Conservation (phyloP, 2,113 vertebrate species). For the Lepidothrix coronata region DNA sequence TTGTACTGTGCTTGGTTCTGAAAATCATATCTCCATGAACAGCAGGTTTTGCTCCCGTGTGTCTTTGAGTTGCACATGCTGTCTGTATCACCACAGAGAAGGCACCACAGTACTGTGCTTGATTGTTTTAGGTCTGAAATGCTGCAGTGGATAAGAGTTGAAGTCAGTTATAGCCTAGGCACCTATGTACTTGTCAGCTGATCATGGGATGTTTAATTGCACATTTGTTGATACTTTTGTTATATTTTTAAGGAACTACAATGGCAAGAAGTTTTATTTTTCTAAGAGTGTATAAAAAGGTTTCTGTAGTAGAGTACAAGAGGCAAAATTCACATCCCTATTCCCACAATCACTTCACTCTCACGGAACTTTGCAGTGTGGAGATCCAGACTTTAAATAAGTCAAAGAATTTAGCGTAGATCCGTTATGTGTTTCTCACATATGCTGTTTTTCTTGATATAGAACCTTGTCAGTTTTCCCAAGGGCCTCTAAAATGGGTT, state of each 20-base stretch:
- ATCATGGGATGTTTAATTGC: not conserved
- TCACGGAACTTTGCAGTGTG: not conserved
- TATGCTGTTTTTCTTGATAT: not conserved
- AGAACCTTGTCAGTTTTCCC: not conserved
- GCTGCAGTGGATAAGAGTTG: not conserved
- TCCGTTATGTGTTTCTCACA: not conserved
- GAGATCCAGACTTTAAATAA: not conserved
- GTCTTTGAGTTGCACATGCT: not conserved
- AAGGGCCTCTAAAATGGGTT: not conserved
- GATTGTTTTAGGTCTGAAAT: not conserved
- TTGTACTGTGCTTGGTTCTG: not conserved
- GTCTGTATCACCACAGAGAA: not conserved
- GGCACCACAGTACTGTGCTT: not conserved
- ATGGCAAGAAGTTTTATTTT: not conserved
- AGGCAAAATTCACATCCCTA: not conserved
- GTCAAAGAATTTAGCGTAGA: not conserved
- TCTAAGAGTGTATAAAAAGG: not conserved
- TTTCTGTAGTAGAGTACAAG: not conserved
- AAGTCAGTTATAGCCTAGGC: not conserved
- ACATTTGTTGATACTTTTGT: not conserved
- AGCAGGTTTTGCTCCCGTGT: not conserved
- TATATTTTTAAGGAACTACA: not conserved
- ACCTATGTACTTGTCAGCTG: not conserved
- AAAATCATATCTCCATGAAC: not conserved
- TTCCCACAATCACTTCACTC: not conserved